Percentiles rank a stretch among this genome's conserved stretches.
Conservation (phyloP, 2,113 vertebrate genomes). For the Casuarius casuarius region DNA sequence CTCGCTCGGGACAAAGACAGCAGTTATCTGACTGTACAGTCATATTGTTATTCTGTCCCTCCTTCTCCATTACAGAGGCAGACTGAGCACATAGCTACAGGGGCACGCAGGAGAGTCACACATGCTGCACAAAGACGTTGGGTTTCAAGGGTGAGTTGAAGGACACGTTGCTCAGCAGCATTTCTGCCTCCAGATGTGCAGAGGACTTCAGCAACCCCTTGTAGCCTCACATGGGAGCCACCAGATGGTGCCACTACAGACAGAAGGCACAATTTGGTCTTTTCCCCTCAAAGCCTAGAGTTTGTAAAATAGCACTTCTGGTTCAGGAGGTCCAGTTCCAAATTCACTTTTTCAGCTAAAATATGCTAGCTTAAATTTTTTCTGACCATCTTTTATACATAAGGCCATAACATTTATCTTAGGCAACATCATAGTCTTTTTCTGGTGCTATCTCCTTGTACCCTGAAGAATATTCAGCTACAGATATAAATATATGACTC, state of each 20-base stretch:
- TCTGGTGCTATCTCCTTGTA: background rate
- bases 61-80: background rate
- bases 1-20: background rate
- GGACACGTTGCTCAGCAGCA: background rate
- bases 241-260: background rate
- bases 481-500: background rate
- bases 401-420: background rate
- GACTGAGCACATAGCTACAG: fast-evolving
- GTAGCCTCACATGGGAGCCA: fast-evolving
- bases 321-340: background rate
- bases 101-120: fast-evolving
- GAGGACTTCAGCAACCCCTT: background rate
- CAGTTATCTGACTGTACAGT: background rate
- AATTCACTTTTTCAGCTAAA: background rate
- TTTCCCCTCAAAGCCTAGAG: background rate
- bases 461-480: background rate
- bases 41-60: background rate
- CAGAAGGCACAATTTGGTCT: fast-evolving
- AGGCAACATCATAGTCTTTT: background rate
- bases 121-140: fast-evolving
- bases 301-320: background rate
- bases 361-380: background rate
- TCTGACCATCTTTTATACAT: background rate
- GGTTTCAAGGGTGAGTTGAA: background rate
- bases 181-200: background rate